These are phyloP conservation scores for Psammodynastes pulverulentus DNA, from an alignment of 2,113 vertebrate genomes.

Conservation along the genomic window DNA sequence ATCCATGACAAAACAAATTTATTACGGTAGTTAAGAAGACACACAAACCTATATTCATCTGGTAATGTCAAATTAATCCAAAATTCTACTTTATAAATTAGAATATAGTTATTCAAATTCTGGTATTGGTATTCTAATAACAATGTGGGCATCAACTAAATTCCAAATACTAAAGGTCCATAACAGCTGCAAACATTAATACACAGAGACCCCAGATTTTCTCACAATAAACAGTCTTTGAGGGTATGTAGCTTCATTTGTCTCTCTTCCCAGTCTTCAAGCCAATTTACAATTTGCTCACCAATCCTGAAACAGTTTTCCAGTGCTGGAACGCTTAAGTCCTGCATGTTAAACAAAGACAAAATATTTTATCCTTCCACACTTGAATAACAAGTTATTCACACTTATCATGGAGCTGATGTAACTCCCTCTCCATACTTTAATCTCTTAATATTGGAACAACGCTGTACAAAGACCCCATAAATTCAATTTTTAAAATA, in stretches of 20 bases:
- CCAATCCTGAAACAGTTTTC: neutral
- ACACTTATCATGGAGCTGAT: slow-evolving; percentile 24
- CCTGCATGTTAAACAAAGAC: neutral
- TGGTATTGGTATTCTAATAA: neutral
- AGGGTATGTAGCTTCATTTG: neutral
- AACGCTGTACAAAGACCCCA: slow-evolving; percentile 34
- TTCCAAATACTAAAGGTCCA: neutral
- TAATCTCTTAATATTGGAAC: slow-evolving; percentile 52
- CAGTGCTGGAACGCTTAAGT: neutral
- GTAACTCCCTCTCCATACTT: slow-evolving; percentile 28
- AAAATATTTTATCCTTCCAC: slow-evolving; percentile 41
- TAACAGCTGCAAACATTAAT: neutral
- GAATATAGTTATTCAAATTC: neutral
- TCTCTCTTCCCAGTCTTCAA: neutral
- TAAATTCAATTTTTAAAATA: slow-evolving; percentile 57
- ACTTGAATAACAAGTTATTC: slow-evolving; percentile 43
- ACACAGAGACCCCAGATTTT: neutral
- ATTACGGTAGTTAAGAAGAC: neutral
- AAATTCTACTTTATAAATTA: neutral
- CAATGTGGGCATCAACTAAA: neutral
- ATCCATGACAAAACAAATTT: neutral
- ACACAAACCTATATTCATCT: neutral
- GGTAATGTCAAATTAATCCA: neutral
- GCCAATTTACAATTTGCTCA: neutral
- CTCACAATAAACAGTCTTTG: neutral